Evolutionary conservation across 2,113 vertebrate genomes (phyloP).

Genomic region (Pseudorhombus dupliciocellatus): DNA sequence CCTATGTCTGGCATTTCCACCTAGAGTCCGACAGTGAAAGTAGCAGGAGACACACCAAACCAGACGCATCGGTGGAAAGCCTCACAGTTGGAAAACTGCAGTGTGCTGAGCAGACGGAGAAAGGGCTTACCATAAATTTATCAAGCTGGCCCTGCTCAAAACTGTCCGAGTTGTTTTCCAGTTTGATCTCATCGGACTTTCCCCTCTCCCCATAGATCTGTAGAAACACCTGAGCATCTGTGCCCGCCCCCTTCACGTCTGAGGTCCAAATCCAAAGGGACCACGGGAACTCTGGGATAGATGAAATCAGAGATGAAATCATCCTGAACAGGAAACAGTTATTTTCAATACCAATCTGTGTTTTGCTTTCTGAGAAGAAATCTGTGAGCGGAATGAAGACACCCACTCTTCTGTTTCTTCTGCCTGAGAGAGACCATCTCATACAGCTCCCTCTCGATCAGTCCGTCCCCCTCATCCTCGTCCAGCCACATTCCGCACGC

Average conservation of each 20-base stretch:
- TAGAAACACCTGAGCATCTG: slow-evolving; percentile 93
- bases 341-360: not conserved
- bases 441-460: slow-evolving; percentile 94
- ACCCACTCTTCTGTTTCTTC: slow-evolving; percentile 91
- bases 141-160: slow-evolving; percentile 92
- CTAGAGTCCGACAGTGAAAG: slow-evolving; percentile 67
- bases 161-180: slow-evolving; percentile 95
- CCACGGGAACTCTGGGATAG: slow-evolving; percentile 87
- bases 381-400: not conserved
- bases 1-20: slow-evolving; percentile 93
- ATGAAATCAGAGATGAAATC: not conserved
- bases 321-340: not conserved
- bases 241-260: slow-evolving; percentile 93
- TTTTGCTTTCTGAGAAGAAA: not conserved
- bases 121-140: slow-evolving; percentile 88
- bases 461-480: slow-evolving; percentile 92
- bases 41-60: not conserved
- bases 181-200: slow-evolving; percentile 91
- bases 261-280: slow-evolving; percentile 97
- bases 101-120: not conserved
- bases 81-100: not conserved
- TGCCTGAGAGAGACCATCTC: slow-evolving; percentile 96
- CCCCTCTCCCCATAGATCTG: slow-evolving; percentile 93
- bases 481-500: slow-evolving; percentile 94
- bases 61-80: not conserved